Percentiles rank a stretch among this genome's conserved stretches.
Evolutionary conservation across 2,797 vertebrate species (phyloP).

Genomic region (Orestias chungarensis): DNA sequence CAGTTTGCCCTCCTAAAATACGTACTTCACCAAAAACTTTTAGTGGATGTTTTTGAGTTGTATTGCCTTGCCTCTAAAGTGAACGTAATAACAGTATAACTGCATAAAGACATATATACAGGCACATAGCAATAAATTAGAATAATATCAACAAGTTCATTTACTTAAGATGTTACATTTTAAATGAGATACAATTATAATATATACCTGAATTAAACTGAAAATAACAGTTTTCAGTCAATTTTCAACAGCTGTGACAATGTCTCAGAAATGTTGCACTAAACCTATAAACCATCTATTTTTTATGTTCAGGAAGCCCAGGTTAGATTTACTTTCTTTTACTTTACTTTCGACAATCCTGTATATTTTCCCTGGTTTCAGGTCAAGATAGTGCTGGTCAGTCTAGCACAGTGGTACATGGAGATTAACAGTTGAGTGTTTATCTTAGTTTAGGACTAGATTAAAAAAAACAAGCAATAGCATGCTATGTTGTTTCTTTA

Average conservation of each 20-base stretch:
- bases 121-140: neutral
- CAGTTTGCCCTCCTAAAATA: conserved; percentile 37
- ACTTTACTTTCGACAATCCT: neutral
- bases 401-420: neutral
- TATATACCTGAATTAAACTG: neutral
- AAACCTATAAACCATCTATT: too few relatives aligned
- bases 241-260: too few relatives aligned
- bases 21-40: conserved; percentile 44
- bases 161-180: neutral
- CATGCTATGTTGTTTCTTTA: neutral
- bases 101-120: conserved; percentile 12
- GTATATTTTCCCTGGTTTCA: neutral
- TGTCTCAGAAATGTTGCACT: too few relatives aligned
- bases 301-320: too few relatives aligned
- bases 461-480: too few relatives aligned
- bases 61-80: conserved; percentile 42
- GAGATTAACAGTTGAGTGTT: too few relatives aligned
- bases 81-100: conserved; percentile 27
- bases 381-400: neutral
- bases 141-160: neutral
- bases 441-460: neutral
- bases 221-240: too few relatives aligned
- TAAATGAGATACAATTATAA: neutral
- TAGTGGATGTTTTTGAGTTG: conserved; percentile 38
- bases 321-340: neutral